Evolutionary conservation across 2,113 vertebrate species (phyloP).

Genomic region (Syrmaticus mikado): DNA sequence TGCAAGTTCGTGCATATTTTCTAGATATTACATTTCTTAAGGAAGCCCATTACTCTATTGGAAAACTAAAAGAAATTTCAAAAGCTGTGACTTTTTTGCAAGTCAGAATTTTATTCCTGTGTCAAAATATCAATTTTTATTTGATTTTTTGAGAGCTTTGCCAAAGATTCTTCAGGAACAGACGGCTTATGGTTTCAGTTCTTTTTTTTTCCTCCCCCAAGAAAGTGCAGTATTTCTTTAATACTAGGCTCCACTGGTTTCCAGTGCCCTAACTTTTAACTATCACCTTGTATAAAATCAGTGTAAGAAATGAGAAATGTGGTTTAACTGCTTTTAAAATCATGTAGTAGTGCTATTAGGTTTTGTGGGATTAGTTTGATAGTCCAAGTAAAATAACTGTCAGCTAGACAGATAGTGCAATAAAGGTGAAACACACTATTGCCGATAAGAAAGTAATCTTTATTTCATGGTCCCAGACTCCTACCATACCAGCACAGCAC

Average conservation of each 20-base stretch:
- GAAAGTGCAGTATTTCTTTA: neutral
- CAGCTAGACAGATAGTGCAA: neutral
- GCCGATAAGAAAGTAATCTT: neutral
- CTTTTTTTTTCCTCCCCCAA: neutral
- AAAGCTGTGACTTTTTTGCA: neutral
- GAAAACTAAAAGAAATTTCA: neutral
- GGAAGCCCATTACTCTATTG: neutral
- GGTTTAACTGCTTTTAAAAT: conserved; percentile 13
- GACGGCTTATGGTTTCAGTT: neutral
- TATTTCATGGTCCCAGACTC: neutral
- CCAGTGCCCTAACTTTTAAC: neutral
- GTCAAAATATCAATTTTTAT: neutral
- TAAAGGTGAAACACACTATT: neutral
- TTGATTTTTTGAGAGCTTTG: neutral
- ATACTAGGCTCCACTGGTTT: neutral
- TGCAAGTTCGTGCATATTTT: neutral
- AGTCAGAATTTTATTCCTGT: neutral
- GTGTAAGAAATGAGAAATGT: neutral
- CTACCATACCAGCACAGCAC: accelerated
- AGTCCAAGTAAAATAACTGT: neutral
- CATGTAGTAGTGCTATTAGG: neutral
- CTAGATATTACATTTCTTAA: neutral
- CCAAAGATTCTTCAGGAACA: neutral
- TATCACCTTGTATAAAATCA: neutral
- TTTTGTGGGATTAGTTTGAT: neutral